Conservation (phyloP, 2,113 vertebrate species). For the Miniopterus natalensis region DNA sequence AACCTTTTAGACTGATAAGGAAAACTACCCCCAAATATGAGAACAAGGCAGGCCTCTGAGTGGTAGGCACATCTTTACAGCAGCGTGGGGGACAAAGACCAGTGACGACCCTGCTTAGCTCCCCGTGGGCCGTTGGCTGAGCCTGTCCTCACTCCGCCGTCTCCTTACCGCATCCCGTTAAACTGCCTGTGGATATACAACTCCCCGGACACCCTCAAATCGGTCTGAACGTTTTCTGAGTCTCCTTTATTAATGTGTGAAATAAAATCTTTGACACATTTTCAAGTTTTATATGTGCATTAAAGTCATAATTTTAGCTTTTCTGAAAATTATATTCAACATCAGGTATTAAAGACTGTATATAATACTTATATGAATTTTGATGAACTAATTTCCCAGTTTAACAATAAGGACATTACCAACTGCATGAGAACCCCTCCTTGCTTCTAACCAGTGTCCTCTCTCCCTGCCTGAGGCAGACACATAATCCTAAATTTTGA, state of each 20-base stretch:
- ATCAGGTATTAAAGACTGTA: background rate
- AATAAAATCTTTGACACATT: background rate
- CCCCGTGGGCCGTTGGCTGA: background rate
- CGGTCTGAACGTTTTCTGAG: background rate
- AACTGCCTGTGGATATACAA: background rate
- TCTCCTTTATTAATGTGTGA: background rate
- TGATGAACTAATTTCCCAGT: no score
- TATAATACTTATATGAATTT: no score
- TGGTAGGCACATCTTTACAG: background rate
- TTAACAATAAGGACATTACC: no score
- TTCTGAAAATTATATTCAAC: background rate
- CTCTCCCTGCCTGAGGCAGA: no score
- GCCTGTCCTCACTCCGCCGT: accelerated
- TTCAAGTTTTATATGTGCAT: background rate
- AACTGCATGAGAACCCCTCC: no score
- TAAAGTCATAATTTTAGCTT: background rate
- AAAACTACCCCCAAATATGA: background rate
- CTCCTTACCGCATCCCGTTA: background rate
- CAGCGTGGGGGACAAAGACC: background rate
- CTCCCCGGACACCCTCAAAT: background rate
- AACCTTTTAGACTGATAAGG: background rate
- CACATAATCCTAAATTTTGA: no score
- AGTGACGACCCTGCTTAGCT: background rate
- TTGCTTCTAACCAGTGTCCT: no score
- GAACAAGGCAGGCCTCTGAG: background rate